phyloP scores from a whole-genome alignment of 2,888 invertebrate genomes.

The Andrena haemorrhoa region DNA sequence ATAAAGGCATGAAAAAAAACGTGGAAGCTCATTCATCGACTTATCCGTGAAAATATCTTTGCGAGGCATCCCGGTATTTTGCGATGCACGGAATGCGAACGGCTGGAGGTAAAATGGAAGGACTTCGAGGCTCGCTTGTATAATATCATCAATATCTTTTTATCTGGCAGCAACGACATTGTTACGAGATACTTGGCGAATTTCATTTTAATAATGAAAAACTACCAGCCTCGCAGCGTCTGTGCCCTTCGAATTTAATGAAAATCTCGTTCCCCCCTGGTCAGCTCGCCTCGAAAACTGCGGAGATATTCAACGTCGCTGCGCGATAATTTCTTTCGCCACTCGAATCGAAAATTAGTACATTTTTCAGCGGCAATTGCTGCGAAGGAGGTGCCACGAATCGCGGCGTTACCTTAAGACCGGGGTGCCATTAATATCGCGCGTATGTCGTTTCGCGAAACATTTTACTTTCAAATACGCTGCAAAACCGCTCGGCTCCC shows the following conservation, averaged over 20 bases:
- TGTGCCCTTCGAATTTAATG: conserved; percentile 15
- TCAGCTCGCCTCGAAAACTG: not conserved
- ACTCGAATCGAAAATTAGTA: not conserved
- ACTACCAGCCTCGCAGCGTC: conserved; percentile 13
- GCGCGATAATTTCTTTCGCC: not conserved
- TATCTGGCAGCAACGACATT: conserved; percentile 14
- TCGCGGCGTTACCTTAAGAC: not conserved
- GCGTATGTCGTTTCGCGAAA: not conserved
- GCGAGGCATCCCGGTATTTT: not conserved
- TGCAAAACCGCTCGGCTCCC: not conserved
- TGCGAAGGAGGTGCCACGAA: not conserved
- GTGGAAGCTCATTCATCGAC: conserved; percentile 21
- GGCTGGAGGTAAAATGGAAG: conserved; percentile 22
- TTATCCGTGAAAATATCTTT: conserved; percentile 39
- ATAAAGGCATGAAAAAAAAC: conserved; percentile 8
- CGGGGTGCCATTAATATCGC: not conserved
- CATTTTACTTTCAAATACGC: conserved; percentile 36
- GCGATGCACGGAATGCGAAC: conserved; percentile 26
- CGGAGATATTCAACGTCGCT: not conserved
- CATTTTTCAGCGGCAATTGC: not conserved
- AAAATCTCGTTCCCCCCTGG: not conserved
- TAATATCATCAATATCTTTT: conserved; percentile 50
- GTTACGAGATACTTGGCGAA: conserved; percentile 23
- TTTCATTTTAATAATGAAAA: conserved; percentile 39
- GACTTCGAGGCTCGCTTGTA: conserved; percentile 27